A percentile compares a stretch with the other conserved stretches of the same genome.
Evolutionary conservation across 2,113 vertebrate species (phyloP).

Genomic region (Typhlomys cinereus): DNA sequence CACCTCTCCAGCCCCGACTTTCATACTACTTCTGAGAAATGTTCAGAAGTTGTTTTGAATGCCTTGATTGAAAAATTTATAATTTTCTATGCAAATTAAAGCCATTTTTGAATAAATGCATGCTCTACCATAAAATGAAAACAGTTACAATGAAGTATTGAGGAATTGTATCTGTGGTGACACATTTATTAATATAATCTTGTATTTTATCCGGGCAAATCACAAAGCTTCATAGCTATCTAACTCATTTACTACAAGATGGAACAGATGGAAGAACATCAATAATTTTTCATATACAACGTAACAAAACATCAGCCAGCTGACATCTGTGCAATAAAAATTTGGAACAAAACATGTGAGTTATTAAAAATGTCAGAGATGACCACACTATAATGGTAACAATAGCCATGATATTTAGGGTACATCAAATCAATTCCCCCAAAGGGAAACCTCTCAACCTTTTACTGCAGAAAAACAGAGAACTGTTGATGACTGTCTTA

Average conservation of each 20-base stretch:
- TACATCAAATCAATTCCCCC: neutral
- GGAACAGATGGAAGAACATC: neutral
- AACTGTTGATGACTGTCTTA: neutral
- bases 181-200: neutral
- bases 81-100: neutral
- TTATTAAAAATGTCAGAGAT: neutral
- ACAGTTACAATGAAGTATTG: neutral
- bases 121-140: neutral
- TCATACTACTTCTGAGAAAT: neutral
- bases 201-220: neutral
- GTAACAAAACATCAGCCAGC: neutral
- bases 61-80: neutral
- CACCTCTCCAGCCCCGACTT: no score
- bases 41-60: constrained; percentile 8
- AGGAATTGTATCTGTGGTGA: neutral
- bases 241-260: neutral
- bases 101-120: neutral
- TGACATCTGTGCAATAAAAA: neutral
- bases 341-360: neutral
- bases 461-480: neutral
- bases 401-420: neutral
- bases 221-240: neutral
- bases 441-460: neutral
- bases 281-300: neutral
- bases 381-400: neutral